phyloP scores from a whole-genome alignment of 2,888 invertebrate species.

The Embidobia sp. region DNA sequence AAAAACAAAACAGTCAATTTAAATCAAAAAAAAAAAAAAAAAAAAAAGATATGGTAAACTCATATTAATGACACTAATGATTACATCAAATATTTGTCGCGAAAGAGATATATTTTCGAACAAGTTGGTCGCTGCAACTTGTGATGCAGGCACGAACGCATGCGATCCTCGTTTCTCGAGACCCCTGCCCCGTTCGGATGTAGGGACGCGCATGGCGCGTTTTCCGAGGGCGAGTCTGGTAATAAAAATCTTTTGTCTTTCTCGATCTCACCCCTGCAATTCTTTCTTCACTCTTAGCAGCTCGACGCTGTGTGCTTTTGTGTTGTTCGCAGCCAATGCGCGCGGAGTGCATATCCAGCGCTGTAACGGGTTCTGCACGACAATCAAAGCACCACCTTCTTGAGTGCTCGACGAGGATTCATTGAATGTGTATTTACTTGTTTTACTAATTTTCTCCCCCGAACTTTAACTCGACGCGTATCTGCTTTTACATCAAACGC shows the following conservation, averaged over 20 bases:
- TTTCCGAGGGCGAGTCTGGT: conserved; percentile 64
- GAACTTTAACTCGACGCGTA: too few species aligned
- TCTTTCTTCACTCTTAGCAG: conserved; percentile 51
- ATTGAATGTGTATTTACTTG: conserved; percentile 40
- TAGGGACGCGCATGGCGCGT: conserved; percentile 46
- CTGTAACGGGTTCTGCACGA: conserved; percentile 25
- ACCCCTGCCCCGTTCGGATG: conserved; percentile 27
- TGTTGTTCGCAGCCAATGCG: conserved; percentile 34
- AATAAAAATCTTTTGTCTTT: conserved; percentile 77
- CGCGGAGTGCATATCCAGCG: conserved; percentile 20
- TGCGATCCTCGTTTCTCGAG: conserved; percentile 31
- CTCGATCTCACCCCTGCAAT: conserved; percentile 53
- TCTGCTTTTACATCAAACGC: too few species aligned
- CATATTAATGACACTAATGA: too few species aligned
- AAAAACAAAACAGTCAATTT: too few species aligned
- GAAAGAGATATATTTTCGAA: too few species aligned
- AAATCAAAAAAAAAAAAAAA: too few species aligned
- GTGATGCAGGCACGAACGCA: conserved; percentile 18
- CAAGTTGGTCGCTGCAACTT: conserved; percentile 34
- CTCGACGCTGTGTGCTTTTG: conserved; percentile 44
- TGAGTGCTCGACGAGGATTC: conserved; percentile 18
- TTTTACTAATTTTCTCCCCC: conserved; percentile 10
- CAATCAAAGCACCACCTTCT: conserved; percentile 35
- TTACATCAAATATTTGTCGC: too few species aligned
- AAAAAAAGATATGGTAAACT: too few species aligned